These are phyloP conservation scores for Myiotriccus ornatus DNA, from an alignment of 2,797 vertebrate genomes.

Conservation along the genomic window DNA sequence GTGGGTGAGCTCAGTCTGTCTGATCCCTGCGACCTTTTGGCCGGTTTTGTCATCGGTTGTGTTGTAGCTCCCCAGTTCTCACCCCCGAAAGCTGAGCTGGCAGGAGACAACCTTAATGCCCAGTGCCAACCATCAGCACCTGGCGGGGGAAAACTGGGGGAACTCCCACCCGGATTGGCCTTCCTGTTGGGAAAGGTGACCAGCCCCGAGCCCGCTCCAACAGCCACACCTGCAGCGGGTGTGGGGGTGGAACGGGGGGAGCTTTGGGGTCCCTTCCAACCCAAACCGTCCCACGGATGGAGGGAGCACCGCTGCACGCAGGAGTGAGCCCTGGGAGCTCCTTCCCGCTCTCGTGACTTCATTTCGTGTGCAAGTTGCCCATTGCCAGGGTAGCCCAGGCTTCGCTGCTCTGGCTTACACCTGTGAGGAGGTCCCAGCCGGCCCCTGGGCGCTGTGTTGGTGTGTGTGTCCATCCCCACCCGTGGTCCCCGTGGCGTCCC, in stretches of 20 bases:
- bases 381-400: constrained; percentile 27
- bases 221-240: not conserved
- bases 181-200: not conserved
- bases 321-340: not conserved
- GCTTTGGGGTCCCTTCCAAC: not conserved
- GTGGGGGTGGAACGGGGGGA: not conserved
- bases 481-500: not conserved
- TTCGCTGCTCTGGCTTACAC: constrained; percentile 27
- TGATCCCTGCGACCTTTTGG: not conserved
- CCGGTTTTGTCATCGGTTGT: not conserved
- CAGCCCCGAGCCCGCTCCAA: not conserved
- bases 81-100: not conserved
- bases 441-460: constrained; percentile 50
- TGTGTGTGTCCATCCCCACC: constrained; percentile 47
- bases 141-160: accelerated
- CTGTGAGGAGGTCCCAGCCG: constrained; percentile 72
- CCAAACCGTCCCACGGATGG: accelerated
- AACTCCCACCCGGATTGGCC: not conserved
- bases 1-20: not conserved
- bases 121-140: not conserved
- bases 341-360: not conserved
- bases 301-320: not conserved
- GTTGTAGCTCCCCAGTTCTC: not conserved
- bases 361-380: not conserved
- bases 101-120: not conserved